phyloP scores from a whole-genome alignment of 1,140 invertebrate genomes.

The Cataglyphis hispanica region DNA sequence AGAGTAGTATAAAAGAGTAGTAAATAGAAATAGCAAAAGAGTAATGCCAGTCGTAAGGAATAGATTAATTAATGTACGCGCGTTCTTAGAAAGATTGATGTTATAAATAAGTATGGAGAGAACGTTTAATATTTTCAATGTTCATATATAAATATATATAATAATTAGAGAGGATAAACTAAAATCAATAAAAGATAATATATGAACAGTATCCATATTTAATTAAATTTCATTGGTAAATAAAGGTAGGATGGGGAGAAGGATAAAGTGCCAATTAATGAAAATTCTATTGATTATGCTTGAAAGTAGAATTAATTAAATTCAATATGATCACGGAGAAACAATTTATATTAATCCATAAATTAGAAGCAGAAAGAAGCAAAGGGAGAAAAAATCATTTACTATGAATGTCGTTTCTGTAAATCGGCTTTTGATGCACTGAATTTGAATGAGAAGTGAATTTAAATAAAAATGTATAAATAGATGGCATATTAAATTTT shows the following conservation, averaged over 20 bases:
- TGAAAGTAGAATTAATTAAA: slow-evolving; percentile 22
- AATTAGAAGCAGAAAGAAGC: not conserved
- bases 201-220: not conserved
- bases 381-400: not conserved
- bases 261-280: not conserved
- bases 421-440: not conserved
- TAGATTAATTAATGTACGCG: slow-evolving; percentile 46
- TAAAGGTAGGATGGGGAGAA: not conserved
- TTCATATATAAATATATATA: not conserved
- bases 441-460: not conserved
- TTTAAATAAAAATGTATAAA: not conserved
- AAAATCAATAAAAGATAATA: slow-evolving; percentile 31
- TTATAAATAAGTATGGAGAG: not conserved
- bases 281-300: not conserved
- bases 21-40: not conserved
- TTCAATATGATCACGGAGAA: slow-evolving; percentile 6
- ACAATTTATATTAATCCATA: not conserved
- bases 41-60: slow-evolving; percentile 27
- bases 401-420: not conserved
- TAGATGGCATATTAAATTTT: not conserved
- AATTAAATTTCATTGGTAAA: slow-evolving; percentile 15
- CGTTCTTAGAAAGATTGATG: not conserved
- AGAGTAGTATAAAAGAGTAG: slow-evolving; percentile 14
- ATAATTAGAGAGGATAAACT: not conserved
- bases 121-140: not conserved